Evolutionary conservation across 1,140 invertebrate species (phyloP).

Genomic region (Caenorhabditis briggsae): DNA sequence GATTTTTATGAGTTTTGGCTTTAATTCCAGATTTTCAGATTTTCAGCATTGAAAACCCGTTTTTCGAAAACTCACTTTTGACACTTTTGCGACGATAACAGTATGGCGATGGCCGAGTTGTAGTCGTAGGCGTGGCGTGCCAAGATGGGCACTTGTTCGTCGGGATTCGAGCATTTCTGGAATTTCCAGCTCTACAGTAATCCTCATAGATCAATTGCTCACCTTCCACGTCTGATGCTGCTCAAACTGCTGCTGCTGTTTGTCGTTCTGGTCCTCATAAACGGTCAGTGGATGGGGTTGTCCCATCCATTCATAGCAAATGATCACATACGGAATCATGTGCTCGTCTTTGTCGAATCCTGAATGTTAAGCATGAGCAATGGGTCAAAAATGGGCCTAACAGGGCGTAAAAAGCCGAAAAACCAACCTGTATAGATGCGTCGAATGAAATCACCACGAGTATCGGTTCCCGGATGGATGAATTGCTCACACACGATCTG

Average conservation of each 20-base stretch:
- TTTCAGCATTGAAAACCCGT: too few relatives aligned
- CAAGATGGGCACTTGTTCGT: slow-evolving; percentile 30
- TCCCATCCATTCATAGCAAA: slow-evolving; percentile 57
- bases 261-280: not conserved
- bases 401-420: not conserved
- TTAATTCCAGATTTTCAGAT: not conserved
- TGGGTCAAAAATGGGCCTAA: not conserved
- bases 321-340: slow-evolving; percentile 17
- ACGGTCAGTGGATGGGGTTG: slow-evolving; percentile 50
- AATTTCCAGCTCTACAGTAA: too few relatives aligned
- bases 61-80: not conserved
- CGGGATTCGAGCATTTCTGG: slow-evolving; percentile 29
- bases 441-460: slow-evolving; percentile 37
- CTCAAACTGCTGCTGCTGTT: not conserved
- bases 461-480: slow-evolving; percentile 55
- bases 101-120: slow-evolving; percentile 1
- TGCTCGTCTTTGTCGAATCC: slow-evolving; percentile 45
- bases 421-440: slow-evolving; percentile 49
- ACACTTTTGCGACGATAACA: not conserved
- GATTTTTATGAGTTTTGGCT: too few relatives aligned
- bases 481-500: slow-evolving; percentile 51
- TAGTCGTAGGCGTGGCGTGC: slow-evolving; percentile 7
- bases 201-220: not conserved
- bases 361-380: not conserved
- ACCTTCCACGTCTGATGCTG: slow-evolving; percentile 50